A percentile compares a stretch with the other conserved stretches of the same genome.
Evolutionary conservation across 2,888 invertebrate genomes (phyloP).

Genomic region (Dynastes maya): DNA sequence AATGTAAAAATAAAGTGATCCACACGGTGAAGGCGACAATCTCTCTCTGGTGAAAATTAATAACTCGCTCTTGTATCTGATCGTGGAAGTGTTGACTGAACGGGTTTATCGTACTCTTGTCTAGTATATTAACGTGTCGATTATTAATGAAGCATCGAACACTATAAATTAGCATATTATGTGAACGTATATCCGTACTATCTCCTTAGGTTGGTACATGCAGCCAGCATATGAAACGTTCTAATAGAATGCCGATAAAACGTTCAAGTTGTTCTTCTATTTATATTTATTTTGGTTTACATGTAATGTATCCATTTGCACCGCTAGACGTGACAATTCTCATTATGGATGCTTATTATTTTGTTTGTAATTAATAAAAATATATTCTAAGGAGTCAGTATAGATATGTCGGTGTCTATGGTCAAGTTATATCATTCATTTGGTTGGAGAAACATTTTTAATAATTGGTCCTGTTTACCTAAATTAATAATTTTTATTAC

Average conservation of each 20-base stretch:
- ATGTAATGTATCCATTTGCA: constrained; percentile 9
- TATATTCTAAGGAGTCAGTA: neutral
- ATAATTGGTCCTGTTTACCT: too few relatives aligned
- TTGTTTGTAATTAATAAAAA: constrained; percentile 23
- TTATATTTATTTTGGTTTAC: neutral
- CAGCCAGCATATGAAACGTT: constrained; percentile 7
- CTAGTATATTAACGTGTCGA: constrained; percentile 59
- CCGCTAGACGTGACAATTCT: neutral
- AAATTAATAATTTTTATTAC: too few relatives aligned
- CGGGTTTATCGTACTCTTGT: constrained; percentile 55
- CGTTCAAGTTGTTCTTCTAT: constrained; percentile 4
- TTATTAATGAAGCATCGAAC: constrained; percentile 49
- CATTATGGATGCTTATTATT: constrained; percentile 5
- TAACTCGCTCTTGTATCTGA: constrained; percentile 54
- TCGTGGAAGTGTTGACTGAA: constrained; percentile 57
- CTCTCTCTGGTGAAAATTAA: constrained; percentile 53
- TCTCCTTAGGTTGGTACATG: neutral
- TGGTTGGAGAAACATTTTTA: too few relatives aligned
- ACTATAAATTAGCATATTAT: constrained; percentile 46
- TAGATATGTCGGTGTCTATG: too few relatives aligned
- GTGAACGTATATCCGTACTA: constrained; percentile 16
- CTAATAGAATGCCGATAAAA: constrained; percentile 23
- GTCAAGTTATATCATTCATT: too few relatives aligned
- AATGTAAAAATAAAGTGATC: constrained; percentile 50
- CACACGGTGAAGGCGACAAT: constrained; percentile 53